A percentile compares a stretch with the other conserved stretches of the same genome.
Evolutionary conservation across 2,888 invertebrate species (phyloP).

Genomic region (Allolobophora icterica): DNA sequence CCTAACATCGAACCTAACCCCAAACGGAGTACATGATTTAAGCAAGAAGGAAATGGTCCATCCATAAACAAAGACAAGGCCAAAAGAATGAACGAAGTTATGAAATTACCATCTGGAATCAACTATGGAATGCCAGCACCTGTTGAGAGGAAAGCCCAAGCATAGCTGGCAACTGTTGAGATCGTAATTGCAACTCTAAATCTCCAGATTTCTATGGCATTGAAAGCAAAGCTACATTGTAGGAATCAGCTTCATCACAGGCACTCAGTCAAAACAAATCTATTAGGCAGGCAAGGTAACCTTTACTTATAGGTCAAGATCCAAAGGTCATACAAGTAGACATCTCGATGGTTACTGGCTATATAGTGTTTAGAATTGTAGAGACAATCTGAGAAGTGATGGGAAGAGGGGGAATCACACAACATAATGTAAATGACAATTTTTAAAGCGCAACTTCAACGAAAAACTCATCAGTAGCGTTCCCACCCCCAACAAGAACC

Average conservation of each 20-base stretch:
- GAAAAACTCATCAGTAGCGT: too few relatives aligned
- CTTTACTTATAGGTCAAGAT: not conserved
- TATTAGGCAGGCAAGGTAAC: not conserved
- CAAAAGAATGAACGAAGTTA: too few relatives aligned
- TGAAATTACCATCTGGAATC: not conserved
- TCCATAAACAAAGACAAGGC: too few relatives aligned
- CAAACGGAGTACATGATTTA: not conserved
- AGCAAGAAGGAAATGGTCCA: not conserved
- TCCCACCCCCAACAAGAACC: too few relatives aligned
- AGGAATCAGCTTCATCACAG: not conserved
- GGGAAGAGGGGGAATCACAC: too few relatives aligned
- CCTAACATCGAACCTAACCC: not conserved
- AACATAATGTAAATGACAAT: too few relatives aligned
- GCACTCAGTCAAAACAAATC: not conserved
- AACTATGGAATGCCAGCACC: not conserved
- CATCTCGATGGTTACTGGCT: too few relatives aligned
- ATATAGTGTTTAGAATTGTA: too few relatives aligned
- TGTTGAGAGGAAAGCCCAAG: too few relatives aligned
- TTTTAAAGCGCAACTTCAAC: too few relatives aligned
- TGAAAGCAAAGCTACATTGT: not conserved
- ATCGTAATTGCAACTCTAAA: not conserved
- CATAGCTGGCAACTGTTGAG: not conserved
- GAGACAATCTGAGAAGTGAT: too few relatives aligned
- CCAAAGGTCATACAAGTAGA: too few relatives aligned
- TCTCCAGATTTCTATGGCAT: not conserved